These are phyloP conservation scores for Neopipo cinnamomea DNA, from an alignment of 2,113 vertebrate species.

Conservation along the genomic window DNA sequence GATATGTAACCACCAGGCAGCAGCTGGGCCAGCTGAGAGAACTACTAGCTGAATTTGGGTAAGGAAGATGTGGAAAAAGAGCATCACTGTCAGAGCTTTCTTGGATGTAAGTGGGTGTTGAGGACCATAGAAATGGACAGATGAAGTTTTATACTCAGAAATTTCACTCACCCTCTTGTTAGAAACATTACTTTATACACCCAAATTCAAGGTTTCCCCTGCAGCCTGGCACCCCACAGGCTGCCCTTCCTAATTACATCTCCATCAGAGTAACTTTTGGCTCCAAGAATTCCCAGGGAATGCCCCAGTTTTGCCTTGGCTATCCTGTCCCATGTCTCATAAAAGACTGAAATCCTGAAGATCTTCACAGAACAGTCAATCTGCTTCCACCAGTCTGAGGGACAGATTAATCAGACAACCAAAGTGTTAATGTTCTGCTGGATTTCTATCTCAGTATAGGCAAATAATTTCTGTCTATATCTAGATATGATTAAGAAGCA, in stretches of 20 bases:
- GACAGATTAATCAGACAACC: neutral
- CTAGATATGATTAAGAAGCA: neutral
- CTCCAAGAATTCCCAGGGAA: neutral
- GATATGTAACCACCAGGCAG: rapidly evolving
- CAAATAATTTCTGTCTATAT: neutral
- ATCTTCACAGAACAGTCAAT: neutral
- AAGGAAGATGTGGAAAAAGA: neutral
- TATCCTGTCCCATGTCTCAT: neutral
- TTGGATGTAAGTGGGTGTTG: neutral
- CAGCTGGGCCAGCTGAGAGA: neutral
- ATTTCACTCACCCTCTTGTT: neutral
- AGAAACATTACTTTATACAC: neutral
- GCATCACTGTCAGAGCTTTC: neutral
- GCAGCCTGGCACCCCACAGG: neutral
- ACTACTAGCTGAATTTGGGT: neutral
- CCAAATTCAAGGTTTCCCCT: neutral
- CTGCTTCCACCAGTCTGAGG: neutral
- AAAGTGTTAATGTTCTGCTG: neutral
- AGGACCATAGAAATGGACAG: neutral
- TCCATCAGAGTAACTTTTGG: neutral
- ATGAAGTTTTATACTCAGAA: neutral
- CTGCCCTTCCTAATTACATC: neutral
- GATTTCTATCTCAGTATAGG: neutral
- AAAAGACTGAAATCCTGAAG: neutral
- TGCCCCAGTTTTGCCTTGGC: rapidly evolving